A percentile compares a stretch with the other conserved stretches of the same genome.
Evolutionary conservation across 2,113 vertebrate genomes (phyloP).

Genomic region (Syrmaticus mikado): DNA sequence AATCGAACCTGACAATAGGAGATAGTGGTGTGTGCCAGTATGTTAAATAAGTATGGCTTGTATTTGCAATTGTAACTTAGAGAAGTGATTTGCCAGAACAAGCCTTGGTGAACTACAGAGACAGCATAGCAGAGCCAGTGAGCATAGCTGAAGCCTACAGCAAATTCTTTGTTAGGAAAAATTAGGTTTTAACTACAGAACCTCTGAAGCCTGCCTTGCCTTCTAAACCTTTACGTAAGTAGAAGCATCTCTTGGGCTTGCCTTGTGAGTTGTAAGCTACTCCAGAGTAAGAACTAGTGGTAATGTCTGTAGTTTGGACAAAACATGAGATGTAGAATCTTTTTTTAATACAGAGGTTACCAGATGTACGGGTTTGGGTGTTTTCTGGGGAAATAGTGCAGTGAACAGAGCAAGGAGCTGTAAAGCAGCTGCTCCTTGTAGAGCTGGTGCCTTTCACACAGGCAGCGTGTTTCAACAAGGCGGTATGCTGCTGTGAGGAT

Average conservation of each 20-base stretch:
- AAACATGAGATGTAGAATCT: slow-evolving; percentile 27
- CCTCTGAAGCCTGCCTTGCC: neutral
- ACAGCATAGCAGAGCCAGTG: neutral
- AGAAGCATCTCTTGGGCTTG: neutral
- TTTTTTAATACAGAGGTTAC: slow-evolving; percentile 19
- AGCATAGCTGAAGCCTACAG: neutral
- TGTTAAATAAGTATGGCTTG: neutral
- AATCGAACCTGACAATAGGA: slow-evolving; percentile 49
- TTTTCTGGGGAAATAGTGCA: neutral
- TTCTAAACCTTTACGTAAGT: neutral
- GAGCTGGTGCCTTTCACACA: neutral
- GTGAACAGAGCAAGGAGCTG: neutral
- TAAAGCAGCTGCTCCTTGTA: rapidly evolving
- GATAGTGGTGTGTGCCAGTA: neutral
- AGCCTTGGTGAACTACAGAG: neutral
- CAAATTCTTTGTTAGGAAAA: neutral
- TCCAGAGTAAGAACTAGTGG: slow-evolving; percentile 1
- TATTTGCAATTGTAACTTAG: neutral
- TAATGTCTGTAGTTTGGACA: neutral
- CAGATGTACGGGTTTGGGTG: neutral
- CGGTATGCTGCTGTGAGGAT: neutral
- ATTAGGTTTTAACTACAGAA: neutral
- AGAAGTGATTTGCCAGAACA: neutral
- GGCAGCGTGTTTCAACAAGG: neutral
- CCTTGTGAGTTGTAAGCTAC: neutral